phyloP scores from a whole-genome alignment of 2,113 vertebrate genomes.

The Pleuronectes platessa region DNA sequence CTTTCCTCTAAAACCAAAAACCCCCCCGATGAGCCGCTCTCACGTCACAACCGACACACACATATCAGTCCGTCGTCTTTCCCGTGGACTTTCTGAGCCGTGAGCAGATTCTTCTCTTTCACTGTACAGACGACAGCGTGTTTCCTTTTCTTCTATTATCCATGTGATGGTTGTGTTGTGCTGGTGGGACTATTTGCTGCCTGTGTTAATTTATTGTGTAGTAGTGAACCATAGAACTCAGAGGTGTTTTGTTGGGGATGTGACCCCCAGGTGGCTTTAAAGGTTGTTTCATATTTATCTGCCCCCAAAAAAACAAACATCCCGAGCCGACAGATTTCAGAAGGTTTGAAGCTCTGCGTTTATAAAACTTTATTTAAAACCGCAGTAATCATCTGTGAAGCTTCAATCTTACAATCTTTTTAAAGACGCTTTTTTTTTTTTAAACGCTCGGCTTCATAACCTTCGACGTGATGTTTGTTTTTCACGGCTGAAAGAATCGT shows the following conservation, averaged over 20 bases:
- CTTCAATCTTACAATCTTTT: background rate
- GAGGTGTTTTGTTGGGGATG: background rate
- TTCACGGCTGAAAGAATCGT: background rate
- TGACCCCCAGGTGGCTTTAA: constrained; percentile 28
- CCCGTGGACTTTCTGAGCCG: too few relatives aligned
- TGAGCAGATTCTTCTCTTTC: background rate
- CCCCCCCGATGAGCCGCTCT: too few relatives aligned
- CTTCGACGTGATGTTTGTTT: too few relatives aligned
- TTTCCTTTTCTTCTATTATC: background rate
- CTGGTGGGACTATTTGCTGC: background rate
- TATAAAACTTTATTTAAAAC: too few relatives aligned
- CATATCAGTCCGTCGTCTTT: background rate
- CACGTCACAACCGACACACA: background rate
- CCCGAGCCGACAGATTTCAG: background rate
- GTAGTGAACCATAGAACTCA: background rate
- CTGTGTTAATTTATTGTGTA: background rate
- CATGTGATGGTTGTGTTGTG: background rate
- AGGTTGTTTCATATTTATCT: background rate
- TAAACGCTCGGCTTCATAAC: too few relatives aligned
- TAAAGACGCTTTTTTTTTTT: too few relatives aligned
- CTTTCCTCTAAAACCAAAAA: too few relatives aligned
- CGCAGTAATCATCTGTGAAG: background rate
- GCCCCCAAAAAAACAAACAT: background rate
- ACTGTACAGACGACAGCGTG: constrained; percentile 26
- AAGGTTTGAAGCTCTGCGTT: background rate